Evolutionary conservation across 2,797 vertebrate species (phyloP).

Genomic region (Pseudomugil tenellus): DNA sequence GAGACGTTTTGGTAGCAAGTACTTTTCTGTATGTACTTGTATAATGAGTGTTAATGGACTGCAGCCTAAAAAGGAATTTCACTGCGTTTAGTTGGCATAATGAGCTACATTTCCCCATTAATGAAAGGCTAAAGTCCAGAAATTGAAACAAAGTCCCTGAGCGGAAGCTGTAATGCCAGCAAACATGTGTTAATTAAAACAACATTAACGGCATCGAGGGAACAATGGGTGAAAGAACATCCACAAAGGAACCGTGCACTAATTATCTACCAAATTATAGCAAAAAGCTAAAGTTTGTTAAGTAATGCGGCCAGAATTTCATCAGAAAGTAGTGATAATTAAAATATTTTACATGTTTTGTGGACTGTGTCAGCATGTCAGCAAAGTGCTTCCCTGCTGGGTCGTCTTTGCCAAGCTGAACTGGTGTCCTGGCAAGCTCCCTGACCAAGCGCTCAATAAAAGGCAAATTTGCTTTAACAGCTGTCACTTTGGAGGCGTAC

Average conservation of each 20-base stretch:
- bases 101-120: slow-evolving; percentile 17
- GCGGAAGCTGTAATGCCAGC: neutral
- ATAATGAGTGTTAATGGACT: slow-evolving; percentile 3
- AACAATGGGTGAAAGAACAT: neutral
- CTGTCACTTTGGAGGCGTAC: slow-evolving; percentile 76
- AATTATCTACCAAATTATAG: slow-evolving; percentile 49
- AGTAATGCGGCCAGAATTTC: slow-evolving; percentile 50
- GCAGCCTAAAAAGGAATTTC: neutral
- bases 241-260: neutral
- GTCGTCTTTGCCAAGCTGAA: slow-evolving; percentile 68
- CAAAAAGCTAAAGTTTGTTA: slow-evolving; percentile 39
- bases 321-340: slow-evolving; percentile 56
- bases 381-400: slow-evolving; percentile 49
- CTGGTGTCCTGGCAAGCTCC: slow-evolving; percentile 68
- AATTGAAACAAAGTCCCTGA: neutral
- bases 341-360: slow-evolving; percentile 44
- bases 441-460: slow-evolving; percentile 72
- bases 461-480: slow-evolving; percentile 78
- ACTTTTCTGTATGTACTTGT: neutral
- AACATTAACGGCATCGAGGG: neutral
- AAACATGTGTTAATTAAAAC: slow-evolving; percentile 2
- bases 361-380: slow-evolving; percentile 59
- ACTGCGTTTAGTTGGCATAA: slow-evolving; percentile 6
- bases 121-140: neutral
- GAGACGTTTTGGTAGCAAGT: neutral